Base-by-base conservation (phyloP, 92 coral and sea anemone species). In the Pocillopora meandrina region DNA sequence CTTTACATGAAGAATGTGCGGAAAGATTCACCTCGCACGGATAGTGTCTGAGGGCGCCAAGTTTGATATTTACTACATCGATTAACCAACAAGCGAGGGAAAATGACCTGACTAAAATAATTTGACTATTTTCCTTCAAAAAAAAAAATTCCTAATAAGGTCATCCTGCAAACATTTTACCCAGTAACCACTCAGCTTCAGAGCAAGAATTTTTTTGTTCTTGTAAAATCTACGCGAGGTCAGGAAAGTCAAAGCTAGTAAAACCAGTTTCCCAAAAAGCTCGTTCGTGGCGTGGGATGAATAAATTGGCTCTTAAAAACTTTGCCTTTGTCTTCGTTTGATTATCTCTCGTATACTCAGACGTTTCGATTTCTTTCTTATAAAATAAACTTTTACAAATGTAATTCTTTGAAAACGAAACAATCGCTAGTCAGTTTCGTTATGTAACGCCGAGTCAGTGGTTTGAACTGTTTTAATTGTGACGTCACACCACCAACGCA, bases 401-500 rank as follows among this genome's bases (percentile, higher is more conserved):
- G 12, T 13, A 58, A 26, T 65, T 12, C 33, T 13, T 12, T 60
- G 20, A 61, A 62, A 77, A 31, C n/a, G 52, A 61, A 55, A 65
- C 13, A 23, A 79, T 78, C 20, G 26, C 64, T 42, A 9, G 55
- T 11, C 63, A 64, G 61, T 81, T 81, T 81, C 36, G 62, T 34
- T 74, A 36, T 72, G 79, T 63, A 60, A 82, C 71, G 31, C 60
- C 61, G 13, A 15, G 63, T n/a, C 33, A 4, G 33, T 56, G 80
- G 10, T 15, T 77, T 33, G 52, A 62, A 58, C 78, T 71, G 77
- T 82, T 63, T 63, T 55, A 56, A 57, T 17, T 80, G 74, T 83
- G 80, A 83, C 86, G 86, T 83, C 86, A 83, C 74, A 82, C 79
- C 80, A 64, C 86, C 86, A 63, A 83, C 80, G 74, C 80, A 74